Conservation (phyloP, 2,888 invertebrate species). For the Scrobipalpa atriplicella region DNA sequence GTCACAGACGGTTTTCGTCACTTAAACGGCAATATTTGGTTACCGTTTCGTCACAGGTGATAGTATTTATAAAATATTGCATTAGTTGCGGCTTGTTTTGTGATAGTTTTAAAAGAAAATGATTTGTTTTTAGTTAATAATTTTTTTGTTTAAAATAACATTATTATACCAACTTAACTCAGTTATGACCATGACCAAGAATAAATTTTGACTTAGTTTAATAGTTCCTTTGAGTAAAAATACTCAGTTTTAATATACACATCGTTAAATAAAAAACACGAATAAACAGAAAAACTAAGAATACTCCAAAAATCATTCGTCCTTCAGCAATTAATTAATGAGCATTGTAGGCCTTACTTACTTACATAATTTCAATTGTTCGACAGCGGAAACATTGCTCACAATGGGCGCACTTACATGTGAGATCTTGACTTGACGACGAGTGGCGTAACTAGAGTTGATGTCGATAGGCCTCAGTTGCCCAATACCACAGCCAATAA, state of each 20-base stretch:
- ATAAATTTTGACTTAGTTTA: too few species aligned
- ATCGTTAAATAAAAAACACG: neutral
- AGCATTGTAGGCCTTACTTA: slow-evolving; percentile 46
- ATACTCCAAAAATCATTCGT: neutral
- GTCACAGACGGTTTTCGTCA: slow-evolving; percentile 11
- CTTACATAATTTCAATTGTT: slow-evolving; percentile 46
- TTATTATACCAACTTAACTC: too few species aligned
- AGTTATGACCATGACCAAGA: too few species aligned
- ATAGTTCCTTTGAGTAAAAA: too few species aligned
- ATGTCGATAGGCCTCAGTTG: neutral
- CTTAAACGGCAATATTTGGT: slow-evolving; percentile 2
- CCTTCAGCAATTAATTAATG: slow-evolving; percentile 36
- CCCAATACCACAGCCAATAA: neutral
- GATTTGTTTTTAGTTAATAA: too few species aligned
- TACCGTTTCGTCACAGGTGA: slow-evolving; percentile 8
- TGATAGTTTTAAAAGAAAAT: neutral
- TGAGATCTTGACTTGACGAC: slow-evolving; percentile 30
- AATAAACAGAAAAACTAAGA: neutral
- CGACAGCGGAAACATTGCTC: slow-evolving; percentile 33
- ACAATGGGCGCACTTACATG: slow-evolving; percentile 27
- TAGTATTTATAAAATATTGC: neutral
- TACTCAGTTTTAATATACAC: neutral
- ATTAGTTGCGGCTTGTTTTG: neutral
- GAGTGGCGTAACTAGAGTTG: slow-evolving; percentile 7
- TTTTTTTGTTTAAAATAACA: too few species aligned